These are phyloP conservation scores for Caenorhabditis remanei DNA, from an alignment of 1,140 invertebrate species.

Conservation along the genomic window DNA sequence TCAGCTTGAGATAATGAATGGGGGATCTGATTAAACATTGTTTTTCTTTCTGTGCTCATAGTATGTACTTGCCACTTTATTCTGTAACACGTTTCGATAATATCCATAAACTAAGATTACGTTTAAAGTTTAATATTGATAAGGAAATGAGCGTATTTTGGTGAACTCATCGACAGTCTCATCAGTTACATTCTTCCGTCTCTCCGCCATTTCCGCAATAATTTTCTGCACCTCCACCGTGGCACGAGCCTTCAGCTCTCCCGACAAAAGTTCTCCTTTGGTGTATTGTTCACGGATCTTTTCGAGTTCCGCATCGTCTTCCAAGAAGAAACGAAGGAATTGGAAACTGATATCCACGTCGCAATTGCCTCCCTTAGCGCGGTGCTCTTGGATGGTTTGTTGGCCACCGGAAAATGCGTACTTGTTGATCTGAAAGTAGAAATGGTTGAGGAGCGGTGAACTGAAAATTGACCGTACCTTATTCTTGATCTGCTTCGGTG, in stretches of 20 bases:
- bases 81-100: no score
- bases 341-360: slow-evolving; percentile 95
- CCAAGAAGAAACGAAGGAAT: slow-evolving; percentile 93
- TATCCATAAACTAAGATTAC: no score
- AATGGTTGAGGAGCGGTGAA: no score
- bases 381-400: slow-evolving; percentile 91
- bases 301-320: slow-evolving; percentile 90
- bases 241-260: slow-evolving; percentile 92
- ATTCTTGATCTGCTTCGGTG: slow-evolving; percentile 94
- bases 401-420: slow-evolving; percentile 98
- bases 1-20: no score
- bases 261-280: slow-evolving; percentile 90
- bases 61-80: no score
- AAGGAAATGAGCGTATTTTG: slow-evolving; percentile 85
- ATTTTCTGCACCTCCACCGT: slow-evolving; percentile 85
- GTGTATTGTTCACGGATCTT: slow-evolving; percentile 88
- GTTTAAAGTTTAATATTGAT: slow-evolving; percentile 60
- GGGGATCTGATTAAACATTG: no score
- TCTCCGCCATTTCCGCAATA: slow-evolving; percentile 87
- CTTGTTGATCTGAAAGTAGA: slow-evolving; percentile 87
- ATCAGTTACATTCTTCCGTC: slow-evolving; percentile 87
- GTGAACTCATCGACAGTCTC: slow-evolving; percentile 88
- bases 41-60: no score
- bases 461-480: no score
- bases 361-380: slow-evolving; percentile 88